A percentile compares a stretch with the other conserved stretches of the same genome.
Evolutionary conservation across 2,113 vertebrate species (phyloP).

Genomic region (Phoxinus phoxinus): DNA sequence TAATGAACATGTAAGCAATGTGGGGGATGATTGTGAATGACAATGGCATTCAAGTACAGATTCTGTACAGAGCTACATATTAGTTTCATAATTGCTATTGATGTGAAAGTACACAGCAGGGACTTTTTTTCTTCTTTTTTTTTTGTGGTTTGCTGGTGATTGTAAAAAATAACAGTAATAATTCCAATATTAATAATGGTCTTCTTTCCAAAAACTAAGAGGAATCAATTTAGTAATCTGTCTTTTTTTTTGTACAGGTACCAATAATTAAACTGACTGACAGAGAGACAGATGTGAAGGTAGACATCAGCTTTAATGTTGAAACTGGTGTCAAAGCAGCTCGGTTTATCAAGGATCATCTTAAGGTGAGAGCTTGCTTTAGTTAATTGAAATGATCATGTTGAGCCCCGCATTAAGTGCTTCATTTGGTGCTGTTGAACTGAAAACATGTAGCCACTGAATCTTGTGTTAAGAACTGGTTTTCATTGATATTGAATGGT

Average conservation of each 20-base stretch:
- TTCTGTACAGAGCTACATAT: background rate
- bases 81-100: background rate
- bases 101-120: background rate
- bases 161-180: background rate
- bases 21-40: background rate
- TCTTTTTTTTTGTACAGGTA: constrained; percentile 78
- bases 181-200: background rate
- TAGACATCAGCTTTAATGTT: constrained; percentile 98
- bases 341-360: constrained; percentile 93
- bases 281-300: constrained; percentile 96
- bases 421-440: background rate
- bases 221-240: background rate
- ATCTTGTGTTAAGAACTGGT: background rate
- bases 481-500: background rate
- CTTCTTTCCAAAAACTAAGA: background rate
- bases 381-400: background rate
- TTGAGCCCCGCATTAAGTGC: background rate
- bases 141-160: background rate
- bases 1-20: background rate
- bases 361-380: constrained; percentile 80
- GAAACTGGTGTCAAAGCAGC: constrained; percentile 96
- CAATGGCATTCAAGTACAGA: background rate
- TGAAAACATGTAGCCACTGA: background rate
- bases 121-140: too few relatives aligned
- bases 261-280: constrained; percentile 98